Evolutionary conservation across 1,140 invertebrate species (phyloP).

Genomic region (Dolichoris vasculosae): DNA sequence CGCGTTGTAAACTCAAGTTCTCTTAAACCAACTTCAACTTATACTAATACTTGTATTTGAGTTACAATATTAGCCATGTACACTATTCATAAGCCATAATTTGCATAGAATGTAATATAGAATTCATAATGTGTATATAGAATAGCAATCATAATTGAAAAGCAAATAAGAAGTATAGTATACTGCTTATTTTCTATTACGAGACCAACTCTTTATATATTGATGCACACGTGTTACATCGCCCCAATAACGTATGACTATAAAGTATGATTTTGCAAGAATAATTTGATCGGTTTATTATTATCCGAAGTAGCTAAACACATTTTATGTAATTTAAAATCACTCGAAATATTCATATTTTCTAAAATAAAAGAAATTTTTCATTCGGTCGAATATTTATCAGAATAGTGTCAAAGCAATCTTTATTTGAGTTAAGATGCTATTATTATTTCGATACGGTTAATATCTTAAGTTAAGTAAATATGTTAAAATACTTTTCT

Average conservation of each 20-base stretch:
- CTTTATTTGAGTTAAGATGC: background rate
- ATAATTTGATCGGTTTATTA: background rate
- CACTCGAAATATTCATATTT: background rate
- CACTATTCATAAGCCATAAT: background rate
- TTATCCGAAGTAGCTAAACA: background rate
- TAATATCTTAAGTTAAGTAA: background rate
- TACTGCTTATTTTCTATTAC: slow-evolving; percentile 35
- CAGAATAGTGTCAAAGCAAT: background rate
- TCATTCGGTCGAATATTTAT: background rate
- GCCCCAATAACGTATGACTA: slow-evolving; percentile 5
- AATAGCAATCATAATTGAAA: slow-evolving; percentile 2
- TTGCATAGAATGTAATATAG: background rate
- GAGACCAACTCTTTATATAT: slow-evolving; percentile 21
- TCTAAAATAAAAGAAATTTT: background rate
- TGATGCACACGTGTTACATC: background rate
- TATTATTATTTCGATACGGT: background rate
- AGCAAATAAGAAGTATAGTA: background rate
- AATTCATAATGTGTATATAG: background rate
- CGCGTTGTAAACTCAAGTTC: background rate
- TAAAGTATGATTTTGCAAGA: slow-evolving; percentile 22
- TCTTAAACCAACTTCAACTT: background rate
- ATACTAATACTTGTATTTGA: background rate
- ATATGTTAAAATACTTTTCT: background rate
- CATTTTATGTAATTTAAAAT: background rate
- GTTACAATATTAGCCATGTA: background rate